Base-by-base conservation (phyloP, 2,113 vertebrate species). In the Ammodytes marinus region DNA sequence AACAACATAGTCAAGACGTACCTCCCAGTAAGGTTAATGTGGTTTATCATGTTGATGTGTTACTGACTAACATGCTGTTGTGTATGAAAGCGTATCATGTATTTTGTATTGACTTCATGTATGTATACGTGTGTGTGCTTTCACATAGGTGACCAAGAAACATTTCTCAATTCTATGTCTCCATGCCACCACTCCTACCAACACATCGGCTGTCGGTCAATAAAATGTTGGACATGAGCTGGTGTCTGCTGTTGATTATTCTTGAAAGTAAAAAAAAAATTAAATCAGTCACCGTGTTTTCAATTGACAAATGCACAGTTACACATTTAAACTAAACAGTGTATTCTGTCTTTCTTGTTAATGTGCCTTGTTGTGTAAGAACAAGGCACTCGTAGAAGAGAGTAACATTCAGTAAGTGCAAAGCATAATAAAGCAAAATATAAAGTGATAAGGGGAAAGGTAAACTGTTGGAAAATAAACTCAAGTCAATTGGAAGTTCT, bases 161-260 rank as follows among this genome's bases (percentile, higher is more conserved):
- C 4, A 11, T 7, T 53, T 42, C 1, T 57, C 27, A 37, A 4
- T 37, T n/a, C n/a, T 60, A 15, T 19, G 66, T 54, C 37, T 69
- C 27, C 12, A 42, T 15, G 43, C 15, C 35, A 52, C 47, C 7
- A 14, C 46, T 37, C n/a, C 47, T 67, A 9, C 19, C 17, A 47
- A 14, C 7, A 7, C 27, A 8, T 54, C 4, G 5, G 3, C 42
- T 9, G 17, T 77, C 5, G 7, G 13, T 37, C 17, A 73, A 80
- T 83, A 79, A 77, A 86, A 42, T 9, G 6, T 11, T 46, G 37
- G 37, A 14, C 14, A 64, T 6, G n/a, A 58, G 17, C 37, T 40
- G 27, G 27, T 27, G 27, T 27, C 37, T 55, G 54, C 27, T 74
- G 66, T 45, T 84, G 7, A 50, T 69, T 77, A 37, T 57, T 67